Percentiles rank a stretch among this genome's conserved stretches.
Evolutionary conservation across 2,113 vertebrate genomes (phyloP).

Genomic region (Redunca redunca): DNA sequence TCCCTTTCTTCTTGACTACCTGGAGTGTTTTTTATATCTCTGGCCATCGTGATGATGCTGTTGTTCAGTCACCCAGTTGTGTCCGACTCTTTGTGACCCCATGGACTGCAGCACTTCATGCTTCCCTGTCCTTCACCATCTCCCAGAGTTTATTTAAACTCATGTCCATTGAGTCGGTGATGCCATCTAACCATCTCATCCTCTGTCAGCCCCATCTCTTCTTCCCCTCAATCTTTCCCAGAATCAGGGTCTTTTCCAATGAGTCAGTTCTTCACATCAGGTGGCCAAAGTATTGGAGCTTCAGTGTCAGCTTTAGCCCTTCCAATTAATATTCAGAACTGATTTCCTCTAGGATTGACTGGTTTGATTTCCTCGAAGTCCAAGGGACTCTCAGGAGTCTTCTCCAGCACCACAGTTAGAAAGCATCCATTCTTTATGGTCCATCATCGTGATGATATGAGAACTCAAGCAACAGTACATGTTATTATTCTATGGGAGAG

Average conservation of each 20-base stretch:
- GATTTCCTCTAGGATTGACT: neutral
- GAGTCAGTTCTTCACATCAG: neutral
- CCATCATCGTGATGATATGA: rapidly evolving
- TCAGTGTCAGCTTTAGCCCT: neutral
- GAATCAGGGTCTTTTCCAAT: neutral
- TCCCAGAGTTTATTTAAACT: neutral
- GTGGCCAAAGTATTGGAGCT: neutral
- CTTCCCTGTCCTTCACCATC: neutral
- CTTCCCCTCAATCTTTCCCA: neutral
- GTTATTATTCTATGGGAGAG: neutral
- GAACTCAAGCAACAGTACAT: neutral
- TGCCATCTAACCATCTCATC: neutral
- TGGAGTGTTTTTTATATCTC: neutral
- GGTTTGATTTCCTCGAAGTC: neutral
- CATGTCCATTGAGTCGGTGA: neutral
- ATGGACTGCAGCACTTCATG: neutral
- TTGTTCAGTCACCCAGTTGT: neutral
- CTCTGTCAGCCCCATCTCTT: neutral
- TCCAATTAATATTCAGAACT: neutral
- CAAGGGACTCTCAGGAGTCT: neutral
- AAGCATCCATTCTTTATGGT: neutral
- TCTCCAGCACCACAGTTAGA: neutral
- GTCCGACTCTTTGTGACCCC: neutral
- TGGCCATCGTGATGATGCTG: neutral
- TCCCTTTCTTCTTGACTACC: neutral